phyloP scores from a whole-genome alignment of 1,140 invertebrate genomes.

The Acromyrmex echinatior region DNA sequence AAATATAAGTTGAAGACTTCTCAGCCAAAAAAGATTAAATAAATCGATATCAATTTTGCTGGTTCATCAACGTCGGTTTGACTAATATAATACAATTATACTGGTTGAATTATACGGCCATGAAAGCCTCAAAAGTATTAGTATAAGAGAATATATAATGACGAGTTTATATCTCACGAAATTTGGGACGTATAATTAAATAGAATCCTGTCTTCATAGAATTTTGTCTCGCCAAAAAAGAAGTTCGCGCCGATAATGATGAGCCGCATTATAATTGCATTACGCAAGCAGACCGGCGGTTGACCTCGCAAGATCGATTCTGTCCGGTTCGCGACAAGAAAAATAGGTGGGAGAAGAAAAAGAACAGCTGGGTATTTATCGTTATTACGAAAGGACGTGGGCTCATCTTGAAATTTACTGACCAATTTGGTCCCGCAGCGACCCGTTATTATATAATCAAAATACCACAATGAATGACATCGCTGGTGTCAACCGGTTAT shows the following conservation, averaged over 20 bases:
- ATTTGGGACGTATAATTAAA: constrained; percentile 38
- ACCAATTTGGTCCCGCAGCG: constrained; percentile 57
- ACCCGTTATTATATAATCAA: constrained; percentile 61
- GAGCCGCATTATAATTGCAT: constrained; percentile 44
- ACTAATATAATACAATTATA: too few relatives aligned
- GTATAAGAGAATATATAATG: too few relatives aligned
- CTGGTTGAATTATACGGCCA: too few relatives aligned
- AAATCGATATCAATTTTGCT: too few relatives aligned
- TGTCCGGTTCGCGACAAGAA: constrained; percentile 23
- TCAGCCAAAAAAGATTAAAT: neutral
- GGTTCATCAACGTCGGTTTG: too few relatives aligned
- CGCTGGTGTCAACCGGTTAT: neutral
- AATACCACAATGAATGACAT: constrained; percentile 29
- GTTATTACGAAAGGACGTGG: constrained; percentile 71
- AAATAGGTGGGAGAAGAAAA: constrained; percentile 43
- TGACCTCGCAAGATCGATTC: constrained; percentile 36
- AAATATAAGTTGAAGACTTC: neutral
- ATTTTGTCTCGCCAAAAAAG: neutral
- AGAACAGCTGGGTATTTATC: constrained; percentile 67
- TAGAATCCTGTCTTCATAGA: neutral
- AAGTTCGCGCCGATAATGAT: constrained; percentile 42
- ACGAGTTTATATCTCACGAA: neutral
- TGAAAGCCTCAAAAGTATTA: too few relatives aligned
- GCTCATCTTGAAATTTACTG: constrained; percentile 74
- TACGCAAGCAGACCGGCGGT: constrained; percentile 21